These are phyloP conservation scores for Amphiura filiformis DNA, from an alignment of 35 echinoderm and acorn worm genomes.

Conservation along the genomic window DNA sequence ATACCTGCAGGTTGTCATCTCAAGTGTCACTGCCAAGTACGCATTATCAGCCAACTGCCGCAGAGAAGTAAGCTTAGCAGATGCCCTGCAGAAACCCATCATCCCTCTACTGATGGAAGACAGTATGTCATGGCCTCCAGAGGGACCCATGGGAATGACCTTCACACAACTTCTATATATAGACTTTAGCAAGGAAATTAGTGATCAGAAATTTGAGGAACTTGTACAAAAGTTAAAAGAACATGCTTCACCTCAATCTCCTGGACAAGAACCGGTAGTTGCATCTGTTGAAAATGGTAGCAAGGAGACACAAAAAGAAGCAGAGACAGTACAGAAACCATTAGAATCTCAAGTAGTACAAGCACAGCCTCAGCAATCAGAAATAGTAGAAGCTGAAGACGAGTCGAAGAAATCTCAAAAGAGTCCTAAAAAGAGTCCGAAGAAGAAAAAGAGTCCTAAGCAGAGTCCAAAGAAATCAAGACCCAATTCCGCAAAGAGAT, in stretches of 20 bases:
- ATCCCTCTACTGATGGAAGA: constrained; percentile 74
- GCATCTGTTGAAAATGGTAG: background rate
- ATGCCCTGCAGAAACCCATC: constrained; percentile 83
- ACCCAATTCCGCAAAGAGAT: too few relatives aligned
- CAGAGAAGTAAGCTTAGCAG: constrained; percentile 86
- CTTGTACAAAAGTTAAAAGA: constrained; percentile 62
- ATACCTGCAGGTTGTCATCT: constrained; percentile 75
- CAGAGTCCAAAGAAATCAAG: too few relatives aligned
- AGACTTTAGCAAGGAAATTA: constrained; percentile 70
- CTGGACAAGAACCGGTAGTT: background rate
- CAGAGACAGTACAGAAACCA: background rate
- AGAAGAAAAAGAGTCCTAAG: background rate
- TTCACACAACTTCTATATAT: constrained; percentile 96
- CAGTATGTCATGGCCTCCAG: constrained; percentile 79
- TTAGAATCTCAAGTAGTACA: background rate
- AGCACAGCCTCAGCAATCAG: background rate
- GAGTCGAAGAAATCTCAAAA: background rate
- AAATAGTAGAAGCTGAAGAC: background rate
- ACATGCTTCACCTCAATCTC: constrained; percentile 19
- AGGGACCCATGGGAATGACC: constrained; percentile 95
- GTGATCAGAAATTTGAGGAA: constrained; percentile 89
- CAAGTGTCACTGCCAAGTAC: constrained; percentile 84
- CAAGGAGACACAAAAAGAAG: background rate
- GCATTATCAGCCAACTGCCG: constrained; percentile 92
- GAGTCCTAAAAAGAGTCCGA: background rate